Evolutionary conservation across 2,113 vertebrate species (phyloP), one percentile per base, ranked within the genome.

Genomic region (Entomyzon cyanotis): DNA sequence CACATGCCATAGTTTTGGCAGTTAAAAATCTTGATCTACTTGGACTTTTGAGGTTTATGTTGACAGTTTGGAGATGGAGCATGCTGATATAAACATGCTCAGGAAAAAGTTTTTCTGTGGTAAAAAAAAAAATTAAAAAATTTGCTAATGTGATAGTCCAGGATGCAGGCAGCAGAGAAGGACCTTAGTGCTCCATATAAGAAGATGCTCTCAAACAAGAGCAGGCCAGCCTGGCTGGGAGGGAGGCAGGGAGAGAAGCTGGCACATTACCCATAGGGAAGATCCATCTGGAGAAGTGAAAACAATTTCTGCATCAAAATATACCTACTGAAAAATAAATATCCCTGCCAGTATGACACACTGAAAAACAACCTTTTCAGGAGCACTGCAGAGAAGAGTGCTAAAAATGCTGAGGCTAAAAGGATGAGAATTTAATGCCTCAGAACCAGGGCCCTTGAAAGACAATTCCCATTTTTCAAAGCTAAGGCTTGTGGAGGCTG

Each of bases 181-280:
- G 44, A 75, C 10, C 37, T 70, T 41, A 20, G 35, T 67, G 31
- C 4, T 73, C 31, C 24, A 2, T 80, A 28, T 70, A 37, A 1
- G 3, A 85, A 46, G 58, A 65, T 37, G 27, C 5, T 56, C 7
- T 84, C 18, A 52, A 62, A 5, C 0, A 5, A 68, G n/a, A 69
- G 55, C 46, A 31, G 25, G 44, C 44, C 46, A 85, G 23, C 8
- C 20, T 0, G 0, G 41, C 12, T 0, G 0, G 47, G 13, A 90
- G 31, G 33, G 23, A 83, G 28, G 7, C 60, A 82, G 16, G 20
- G 58, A 84, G 47, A 86, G 50, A 33, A 86, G 20, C 9, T 41
- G 15, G 12, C 11, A 4, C 3, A 0, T 70, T 55, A 59, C 3
- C 9, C 22, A 33, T 3, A 3, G 6, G 16, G 14, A 83, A 75